Conservation (phyloP, 2,797 vertebrate genomes). For the Aeoliscus strigatus region DNA sequence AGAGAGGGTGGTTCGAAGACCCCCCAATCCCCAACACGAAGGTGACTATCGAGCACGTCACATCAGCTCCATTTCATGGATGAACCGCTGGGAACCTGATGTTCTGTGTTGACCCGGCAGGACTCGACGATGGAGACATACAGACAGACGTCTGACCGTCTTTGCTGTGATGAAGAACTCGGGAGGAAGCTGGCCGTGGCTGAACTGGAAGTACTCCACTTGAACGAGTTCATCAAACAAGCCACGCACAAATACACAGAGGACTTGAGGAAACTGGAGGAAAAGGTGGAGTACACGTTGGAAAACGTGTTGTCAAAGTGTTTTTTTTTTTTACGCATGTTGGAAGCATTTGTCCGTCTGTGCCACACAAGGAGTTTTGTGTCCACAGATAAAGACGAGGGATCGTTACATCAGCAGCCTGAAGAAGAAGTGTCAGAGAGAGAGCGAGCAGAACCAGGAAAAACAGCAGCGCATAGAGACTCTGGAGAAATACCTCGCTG, state of each 20-base stretch:
- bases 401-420: slow-evolving; percentile 92
- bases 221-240: slow-evolving; percentile 85
- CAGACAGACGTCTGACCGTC: slow-evolving; percentile 64
- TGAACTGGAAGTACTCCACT: slow-evolving; percentile 81
- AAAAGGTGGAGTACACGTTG: slow-evolving; percentile 80
- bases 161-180: slow-evolving; percentile 77
- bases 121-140: slow-evolving; percentile 25
- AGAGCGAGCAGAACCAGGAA: slow-evolving; percentile 88
- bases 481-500: slow-evolving; percentile 92
- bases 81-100: no score
- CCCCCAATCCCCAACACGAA: slow-evolving; percentile 71
- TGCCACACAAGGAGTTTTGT: no score
- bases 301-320: no score
- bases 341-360: no score
- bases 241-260: slow-evolving; percentile 84
- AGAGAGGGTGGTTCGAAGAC: slow-evolving; percentile 79
- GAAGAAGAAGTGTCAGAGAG: slow-evolving; percentile 92
- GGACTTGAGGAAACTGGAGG: slow-evolving; percentile 90
- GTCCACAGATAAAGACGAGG: slow-evolving; percentile 84
- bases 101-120: slow-evolving; percentile 26
- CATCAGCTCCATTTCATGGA: not conserved
- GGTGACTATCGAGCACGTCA: slow-evolving; percentile 64
- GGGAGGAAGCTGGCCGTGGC: slow-evolving; percentile 77
- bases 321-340: no score
- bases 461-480: slow-evolving; percentile 92